Percentiles rank a stretch among this genome's conserved stretches.
phyloP scores from a whole-genome alignment of 2,888 invertebrate genomes.

The Tridacna gigas region DNA sequence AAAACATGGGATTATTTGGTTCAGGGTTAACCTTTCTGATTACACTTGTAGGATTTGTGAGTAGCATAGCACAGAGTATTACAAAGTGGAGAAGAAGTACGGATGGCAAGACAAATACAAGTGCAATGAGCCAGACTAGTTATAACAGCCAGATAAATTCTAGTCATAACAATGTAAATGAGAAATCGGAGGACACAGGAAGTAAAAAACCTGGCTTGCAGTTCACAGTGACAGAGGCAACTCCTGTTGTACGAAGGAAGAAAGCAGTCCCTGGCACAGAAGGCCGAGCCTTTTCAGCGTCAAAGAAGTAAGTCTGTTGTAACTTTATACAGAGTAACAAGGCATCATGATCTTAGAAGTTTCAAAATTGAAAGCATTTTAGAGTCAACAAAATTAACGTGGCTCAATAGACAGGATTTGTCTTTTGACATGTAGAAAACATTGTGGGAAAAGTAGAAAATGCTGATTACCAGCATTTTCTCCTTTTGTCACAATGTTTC shows the following conservation, averaged over 20 bases:
- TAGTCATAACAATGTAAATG: slow-evolving; percentile 27
- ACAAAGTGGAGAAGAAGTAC: slow-evolving; percentile 80
- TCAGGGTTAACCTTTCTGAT: neutral
- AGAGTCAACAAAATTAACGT: too few relatives aligned
- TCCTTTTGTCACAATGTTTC: neutral
- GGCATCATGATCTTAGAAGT: neutral
- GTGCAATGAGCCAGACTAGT: slow-evolving; percentile 65
- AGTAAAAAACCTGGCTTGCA: slow-evolving; percentile 37
- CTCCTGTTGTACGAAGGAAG: slow-evolving; percentile 80
- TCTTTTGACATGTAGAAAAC: neutral
- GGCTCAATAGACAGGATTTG: too few relatives aligned
- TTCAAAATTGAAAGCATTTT: too few relatives aligned
- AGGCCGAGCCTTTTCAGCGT: slow-evolving; percentile 76
- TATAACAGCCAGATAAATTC: slow-evolving; percentile 64
- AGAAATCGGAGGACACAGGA: slow-evolving; percentile 7
- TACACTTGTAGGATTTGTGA: slow-evolving; percentile 77
- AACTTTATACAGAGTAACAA: neutral
- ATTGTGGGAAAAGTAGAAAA: neutral
- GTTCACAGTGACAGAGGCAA: slow-evolving; percentile 57
- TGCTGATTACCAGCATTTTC: neutral
- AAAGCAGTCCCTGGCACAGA: slow-evolving; percentile 73
- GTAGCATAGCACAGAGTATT: slow-evolving; percentile 80
- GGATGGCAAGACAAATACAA: slow-evolving; percentile 73
- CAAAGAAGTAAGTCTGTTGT: slow-evolving; percentile 78
- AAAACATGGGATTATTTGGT: neutral